Conservation (phyloP, 2,888 invertebrate genomes). For the Lithophane socia region DNA sequence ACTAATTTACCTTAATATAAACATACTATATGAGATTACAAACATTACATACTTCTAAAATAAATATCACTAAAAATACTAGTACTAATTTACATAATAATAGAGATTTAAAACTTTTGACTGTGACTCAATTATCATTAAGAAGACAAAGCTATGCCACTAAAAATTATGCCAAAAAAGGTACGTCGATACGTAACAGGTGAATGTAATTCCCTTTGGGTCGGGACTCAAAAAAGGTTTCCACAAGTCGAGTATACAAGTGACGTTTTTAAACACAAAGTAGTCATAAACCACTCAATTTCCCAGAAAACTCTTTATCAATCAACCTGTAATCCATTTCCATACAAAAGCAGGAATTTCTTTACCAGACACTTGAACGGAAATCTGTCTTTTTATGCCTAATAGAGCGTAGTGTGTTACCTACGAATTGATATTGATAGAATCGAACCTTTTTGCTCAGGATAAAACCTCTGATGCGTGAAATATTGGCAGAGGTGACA, state of each 20-base stretch:
- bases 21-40: too few relatives aligned
- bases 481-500: conserved; percentile 6
- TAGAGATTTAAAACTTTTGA: neutral
- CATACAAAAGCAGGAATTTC: conserved; percentile 1
- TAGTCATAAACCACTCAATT: neutral
- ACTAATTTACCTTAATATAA: too few relatives aligned
- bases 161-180: neutral
- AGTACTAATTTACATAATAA: too few relatives aligned
- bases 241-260: too few relatives aligned
- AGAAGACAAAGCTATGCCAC: neutral
- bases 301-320: conserved; percentile 4
- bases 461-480: conserved; percentile 10
- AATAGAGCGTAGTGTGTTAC: conserved; percentile 19
- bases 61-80: too few relatives aligned
- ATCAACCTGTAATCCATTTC: conserved; percentile 14
- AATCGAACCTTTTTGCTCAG: conserved; percentile 18
- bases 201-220: neutral
- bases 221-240: too few relatives aligned
- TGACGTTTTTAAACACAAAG: neutral
- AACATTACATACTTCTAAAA: too few relatives aligned
- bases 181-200: neutral
- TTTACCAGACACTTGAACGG: neutral
- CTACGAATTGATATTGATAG: conserved; percentile 9
- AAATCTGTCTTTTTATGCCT: conserved; percentile 24
- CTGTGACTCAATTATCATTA: neutral